These are phyloP conservation scores for Dysdera silvatica DNA, from an alignment of 1,140 invertebrate genomes.

Conservation along the genomic window DNA sequence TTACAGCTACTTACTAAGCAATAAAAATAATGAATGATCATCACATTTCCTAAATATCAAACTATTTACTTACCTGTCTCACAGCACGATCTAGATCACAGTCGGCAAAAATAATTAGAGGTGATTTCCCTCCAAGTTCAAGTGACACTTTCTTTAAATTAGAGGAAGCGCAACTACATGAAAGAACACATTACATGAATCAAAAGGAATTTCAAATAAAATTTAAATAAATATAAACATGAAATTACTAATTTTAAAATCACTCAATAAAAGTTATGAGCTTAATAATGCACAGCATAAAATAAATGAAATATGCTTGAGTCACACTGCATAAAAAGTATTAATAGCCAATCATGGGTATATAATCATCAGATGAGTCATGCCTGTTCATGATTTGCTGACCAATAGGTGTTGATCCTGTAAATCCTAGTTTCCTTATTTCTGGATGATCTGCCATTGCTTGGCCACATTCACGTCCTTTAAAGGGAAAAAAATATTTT, in stretches of 20 bases:
- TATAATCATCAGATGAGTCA: no score
- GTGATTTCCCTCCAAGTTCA: conserved; percentile 91
- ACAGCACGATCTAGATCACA: conserved; percentile 89
- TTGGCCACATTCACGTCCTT: conserved; percentile 63
- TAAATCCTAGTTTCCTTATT: conserved; percentile 86
- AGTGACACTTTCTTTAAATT: conserved; percentile 88
- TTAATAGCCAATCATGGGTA: no score
- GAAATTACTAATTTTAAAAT: background rate
- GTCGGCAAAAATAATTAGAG: conserved; percentile 85
- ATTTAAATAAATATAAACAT: background rate
- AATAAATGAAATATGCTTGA: no score
- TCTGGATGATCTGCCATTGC: conserved; percentile 74
- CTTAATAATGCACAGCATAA: no score
- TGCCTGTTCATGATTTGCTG: conserved; percentile 61
- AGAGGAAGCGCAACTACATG: conserved; percentile 64
- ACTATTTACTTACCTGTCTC: conserved; percentile 65
- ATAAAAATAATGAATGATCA: no score
- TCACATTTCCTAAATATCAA: no score
- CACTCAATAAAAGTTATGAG: conserved; percentile 53
- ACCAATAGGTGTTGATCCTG: conserved; percentile 79
- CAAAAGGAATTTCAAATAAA: background rate
- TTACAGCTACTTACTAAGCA: no score
- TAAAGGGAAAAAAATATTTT: conserved; percentile 10
- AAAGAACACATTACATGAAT: background rate
- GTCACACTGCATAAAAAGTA: no score